These are phyloP conservation scores for Cephalopholis sonnerati DNA, from an alignment of 2,113 vertebrate genomes.

Conservation along the genomic window DNA sequence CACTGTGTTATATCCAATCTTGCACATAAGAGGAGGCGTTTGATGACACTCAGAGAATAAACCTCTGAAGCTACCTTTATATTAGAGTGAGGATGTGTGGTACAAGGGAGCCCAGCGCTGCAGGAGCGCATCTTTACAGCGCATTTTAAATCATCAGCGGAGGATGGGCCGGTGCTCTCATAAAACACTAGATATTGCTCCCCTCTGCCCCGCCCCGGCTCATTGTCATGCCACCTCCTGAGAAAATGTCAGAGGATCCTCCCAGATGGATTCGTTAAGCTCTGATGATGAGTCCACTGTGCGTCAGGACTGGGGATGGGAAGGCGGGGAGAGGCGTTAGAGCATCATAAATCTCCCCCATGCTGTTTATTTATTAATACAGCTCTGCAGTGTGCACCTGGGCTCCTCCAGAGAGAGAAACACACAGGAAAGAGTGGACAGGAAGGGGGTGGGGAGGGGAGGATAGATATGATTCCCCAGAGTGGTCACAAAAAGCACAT, in stretches of 20 bases:
- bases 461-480: constrained; percentile 55
- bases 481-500: constrained; percentile 55
- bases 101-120: neutral
- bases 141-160: constrained; percentile 3
- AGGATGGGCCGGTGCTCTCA: neutral
- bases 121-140: neutral
- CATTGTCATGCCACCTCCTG: constrained; percentile 52
- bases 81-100: neutral
- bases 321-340: constrained; percentile 19
- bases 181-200: constrained; percentile 32
- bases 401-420: constrained; percentile 41
- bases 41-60: neutral
- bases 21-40: neutral
- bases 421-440: neutral
- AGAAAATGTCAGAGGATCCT: constrained; percentile 71
- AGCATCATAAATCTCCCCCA: constrained; percentile 70
- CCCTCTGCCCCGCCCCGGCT: neutral
- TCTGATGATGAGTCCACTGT: constrained; percentile 40
- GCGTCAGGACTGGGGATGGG: constrained; percentile 16
- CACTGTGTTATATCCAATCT: neutral
- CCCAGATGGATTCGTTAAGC: constrained; percentile 68
- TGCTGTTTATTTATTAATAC: constrained; percentile 81
- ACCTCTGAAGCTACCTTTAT: neutral
- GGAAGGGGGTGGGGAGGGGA: neutral
- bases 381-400: constrained; percentile 73